Base-by-base conservation (phyloP, 2,797 vertebrate species). In the Florisuga fusca region DNA sequence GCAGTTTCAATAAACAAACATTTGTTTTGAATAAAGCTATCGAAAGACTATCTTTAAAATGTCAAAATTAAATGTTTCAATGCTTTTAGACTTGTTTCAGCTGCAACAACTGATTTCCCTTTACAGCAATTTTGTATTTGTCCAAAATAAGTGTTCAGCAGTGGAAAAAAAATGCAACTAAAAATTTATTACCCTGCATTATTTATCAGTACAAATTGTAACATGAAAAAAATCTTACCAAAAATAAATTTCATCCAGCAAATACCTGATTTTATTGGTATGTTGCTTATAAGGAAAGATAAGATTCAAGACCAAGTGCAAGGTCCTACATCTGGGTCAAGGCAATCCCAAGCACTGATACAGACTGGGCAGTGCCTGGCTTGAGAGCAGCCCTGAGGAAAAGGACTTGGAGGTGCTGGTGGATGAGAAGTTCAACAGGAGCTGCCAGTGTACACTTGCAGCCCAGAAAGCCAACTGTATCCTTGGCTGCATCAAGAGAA, bases 51-150 rank as follows among this genome's bases (percentile, higher is more conserved):
- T 55, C 80, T 94, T 95, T 87, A 88, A 93, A 93, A 95, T 66
- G 45, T 86, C 85, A 73, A 13, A 83, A 86, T 87, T 54, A 75
- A 94, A 81, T 59, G 7, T 50, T 81, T 78, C 73, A 84, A 14
- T 43, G 36, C 51, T 88, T 91, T 88, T 73, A 66, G 55, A 66
- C 53, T 78, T 64, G 7, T 80, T 83, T 72, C 75, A 90, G 54
- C 41, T 55, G 58, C 43, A 81, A 38, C 68, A 87, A 81, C 72
- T 51, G 7, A 33, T 75, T 94, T 91, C n/a, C 51, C 23, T 89
- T 73, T 84, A 66, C 4, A 5, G 38, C 20, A 94, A 81, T 94
- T 94, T 94, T 94, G 43, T 63, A 66, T 92, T 96, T 93, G 90
- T 58, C 50, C 8, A 90, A 94, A 94, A 78, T 90, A 76, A 1